Evolutionary conservation across 2,888 invertebrate genomes (phyloP), one percentile per base, ranked within the genome.

Genomic region (Brachypalpus laphriformis): DNA sequence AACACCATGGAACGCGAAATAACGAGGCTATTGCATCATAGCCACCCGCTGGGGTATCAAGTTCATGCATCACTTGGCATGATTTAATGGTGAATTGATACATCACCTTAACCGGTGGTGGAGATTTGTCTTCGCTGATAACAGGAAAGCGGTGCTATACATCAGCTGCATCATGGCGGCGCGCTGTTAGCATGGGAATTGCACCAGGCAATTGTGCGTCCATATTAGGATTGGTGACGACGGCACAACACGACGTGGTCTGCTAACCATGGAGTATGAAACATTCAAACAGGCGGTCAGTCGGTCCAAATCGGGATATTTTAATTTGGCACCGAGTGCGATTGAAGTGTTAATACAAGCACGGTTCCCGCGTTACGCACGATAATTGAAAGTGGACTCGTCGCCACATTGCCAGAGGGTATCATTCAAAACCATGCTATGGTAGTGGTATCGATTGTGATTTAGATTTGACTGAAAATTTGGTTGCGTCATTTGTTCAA

Each of bases 21-120:
- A 63, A 70, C 68, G 75, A 81, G 22, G 45, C 83, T 61, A 63
- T 82, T 82, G 40, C 65, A 71, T 71, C 76, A 77, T 54, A 11
- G 3, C 31, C 25, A 16, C 54, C 78, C 51, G 56, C 70, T 40
- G 56, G 28, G 34, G 25, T 61, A 85, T 81, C 85, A 81, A 85
- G 75, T 85, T 81, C 85, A 85, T 85, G 85, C 81, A 75, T 81
- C 70, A 76, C 70, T 85, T 81, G 81, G 65, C 71, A 61, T 81
- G 85, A 75, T 81, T 85, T 75, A 85, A 71, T 71, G 45, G 75
- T 59, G 68, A 76, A 85, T 85, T 85, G 81, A 85, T 71, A 71
- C 75, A 81, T 85, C 85, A 85, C 81, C 85, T 85, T 85, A 71
- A 81, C 75, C 42, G 72, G 72, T 20, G 72, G 72, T 20, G 70